Conservation (phyloP, 2,113 vertebrate genomes). For the Todiramphus chloris region DNA sequence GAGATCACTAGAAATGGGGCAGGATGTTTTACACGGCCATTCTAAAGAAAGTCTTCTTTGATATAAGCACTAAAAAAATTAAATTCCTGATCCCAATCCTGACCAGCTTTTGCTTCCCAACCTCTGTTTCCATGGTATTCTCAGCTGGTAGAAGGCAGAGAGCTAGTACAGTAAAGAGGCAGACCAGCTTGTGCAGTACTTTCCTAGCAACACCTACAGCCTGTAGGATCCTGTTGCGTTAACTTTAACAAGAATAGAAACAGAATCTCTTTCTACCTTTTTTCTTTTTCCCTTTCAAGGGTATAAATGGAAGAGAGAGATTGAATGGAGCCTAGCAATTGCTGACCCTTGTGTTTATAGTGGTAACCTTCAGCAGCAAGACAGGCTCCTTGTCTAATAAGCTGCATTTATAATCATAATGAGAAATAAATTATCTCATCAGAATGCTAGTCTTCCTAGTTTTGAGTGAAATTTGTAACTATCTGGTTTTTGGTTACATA, state of each 20-base stretch:
- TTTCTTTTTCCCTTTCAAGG: constrained; percentile 21
- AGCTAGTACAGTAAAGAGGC: constrained; percentile 13
- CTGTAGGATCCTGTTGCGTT: constrained; percentile 16
- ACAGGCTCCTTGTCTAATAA: not conserved
- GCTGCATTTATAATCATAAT: not conserved
- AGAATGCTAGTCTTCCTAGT: not conserved
- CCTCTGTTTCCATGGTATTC: constrained; percentile 55
- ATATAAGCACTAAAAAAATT: constrained; percentile 7
- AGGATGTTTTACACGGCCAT: constrained; percentile 4
- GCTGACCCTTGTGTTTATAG: constrained; percentile 20
- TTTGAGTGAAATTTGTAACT: not conserved
- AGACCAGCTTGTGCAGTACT: constrained; percentile 32
- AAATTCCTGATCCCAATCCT: not conserved
- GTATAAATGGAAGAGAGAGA: not conserved
- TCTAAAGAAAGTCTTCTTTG: constrained; percentile 40
- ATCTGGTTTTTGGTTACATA: not conserved
- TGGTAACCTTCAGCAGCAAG: not conserved
- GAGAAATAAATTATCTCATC: not conserved
- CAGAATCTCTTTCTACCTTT: constrained; percentile 22
- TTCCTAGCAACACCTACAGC: constrained; percentile 56
- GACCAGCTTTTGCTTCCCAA: constrained; percentile 44
- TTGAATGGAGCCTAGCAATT: not conserved
- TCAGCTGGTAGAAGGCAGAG: constrained; percentile 43
- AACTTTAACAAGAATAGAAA: constrained; percentile 51
- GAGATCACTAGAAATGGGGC: not conserved